These are phyloP conservation scores for Argopecten irradians DNA, from an alignment of 1,140 invertebrate genomes.

Conservation along the genomic window DNA sequence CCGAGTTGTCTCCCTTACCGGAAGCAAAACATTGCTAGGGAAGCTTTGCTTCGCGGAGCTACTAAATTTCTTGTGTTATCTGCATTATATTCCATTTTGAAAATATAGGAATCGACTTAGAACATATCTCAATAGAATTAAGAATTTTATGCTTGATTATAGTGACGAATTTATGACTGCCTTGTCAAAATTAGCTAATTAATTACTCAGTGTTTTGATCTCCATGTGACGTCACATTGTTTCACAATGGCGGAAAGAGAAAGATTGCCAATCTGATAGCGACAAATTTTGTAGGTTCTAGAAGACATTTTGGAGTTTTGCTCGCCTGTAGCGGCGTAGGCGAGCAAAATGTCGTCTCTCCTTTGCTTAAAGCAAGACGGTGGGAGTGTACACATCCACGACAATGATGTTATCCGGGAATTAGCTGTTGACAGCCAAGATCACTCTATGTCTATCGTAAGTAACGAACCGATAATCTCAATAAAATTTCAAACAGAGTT, in stretches of 20 bases:
- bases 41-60: slow-evolving; percentile 4
- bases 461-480: not conserved
- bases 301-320: slow-evolving; percentile 10
- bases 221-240: slow-evolving; percentile 67
- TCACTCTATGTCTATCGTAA: slow-evolving; percentile 47
- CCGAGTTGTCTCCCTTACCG: not conserved
- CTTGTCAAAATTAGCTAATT: not conserved
- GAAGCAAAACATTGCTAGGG: not conserved
- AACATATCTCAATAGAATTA: too few species aligned
- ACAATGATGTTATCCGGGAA: slow-evolving; percentile 53
- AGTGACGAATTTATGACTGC: not conserved
- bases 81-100: not conserved
- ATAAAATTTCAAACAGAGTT: not conserved
- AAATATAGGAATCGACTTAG: not conserved
- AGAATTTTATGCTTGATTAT: not conserved
- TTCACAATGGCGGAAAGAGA: slow-evolving; percentile 61
- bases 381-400: slow-evolving; percentile 61
- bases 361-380: slow-evolving; percentile 64
- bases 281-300: slow-evolving; percentile 32
- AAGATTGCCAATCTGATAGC: slow-evolving; percentile 21
- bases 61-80: not conserved
- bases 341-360: slow-evolving; percentile 61
- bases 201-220: slow-evolving; percentile 39
- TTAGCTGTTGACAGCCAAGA: slow-evolving; percentile 48
- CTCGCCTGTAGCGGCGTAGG: slow-evolving; percentile 30